phyloP scores from a whole-genome alignment of 2,888 invertebrate genomes.

The Parnassius glacialis region DNA sequence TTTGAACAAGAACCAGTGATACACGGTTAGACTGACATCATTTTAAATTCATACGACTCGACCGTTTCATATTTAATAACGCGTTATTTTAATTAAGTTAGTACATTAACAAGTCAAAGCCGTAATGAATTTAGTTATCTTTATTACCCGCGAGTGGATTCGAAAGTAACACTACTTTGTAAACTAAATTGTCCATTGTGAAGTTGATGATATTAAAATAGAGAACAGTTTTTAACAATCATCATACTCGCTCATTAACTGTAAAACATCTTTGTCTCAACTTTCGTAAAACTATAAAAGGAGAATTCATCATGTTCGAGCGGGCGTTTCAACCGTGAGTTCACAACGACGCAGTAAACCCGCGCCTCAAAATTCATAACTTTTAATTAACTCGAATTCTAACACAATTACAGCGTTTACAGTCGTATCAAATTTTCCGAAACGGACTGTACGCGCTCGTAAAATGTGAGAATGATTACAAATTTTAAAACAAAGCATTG shows the following conservation, averaged over 20 bases:
- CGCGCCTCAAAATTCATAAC: constrained; percentile 77
- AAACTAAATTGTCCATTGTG: constrained; percentile 44
- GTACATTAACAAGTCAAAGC: constrained; percentile 15
- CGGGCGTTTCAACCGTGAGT: constrained; percentile 39
- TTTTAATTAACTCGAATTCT: constrained; percentile 79
- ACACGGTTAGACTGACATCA: constrained; percentile 4
- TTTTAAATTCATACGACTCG: constrained; percentile 7
- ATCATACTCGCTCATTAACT: constrained; percentile 26
- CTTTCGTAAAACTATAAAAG: constrained; percentile 53
- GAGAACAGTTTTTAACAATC: constrained; percentile 19
- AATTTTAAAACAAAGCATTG: constrained; percentile 79
- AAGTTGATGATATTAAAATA: constrained; percentile 38
- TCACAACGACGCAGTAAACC: constrained; percentile 60
- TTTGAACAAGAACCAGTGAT: not conserved
- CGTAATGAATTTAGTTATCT: constrained; percentile 20
- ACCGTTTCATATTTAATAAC: constrained; percentile 4
- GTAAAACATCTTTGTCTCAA: constrained; percentile 39
- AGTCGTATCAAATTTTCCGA: constrained; percentile 79
- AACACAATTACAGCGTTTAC: constrained; percentile 78
- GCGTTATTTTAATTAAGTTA: constrained; percentile 19
- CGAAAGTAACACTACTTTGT: constrained; percentile 34
- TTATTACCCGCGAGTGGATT: constrained; percentile 32
- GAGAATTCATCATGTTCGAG: constrained; percentile 44
- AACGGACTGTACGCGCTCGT: constrained; percentile 77
- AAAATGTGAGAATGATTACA: constrained; percentile 80